phyloP scores from a whole-genome alignment of 92 coral and sea anemone species.

The Epizoanthus illoricatus region DNA sequence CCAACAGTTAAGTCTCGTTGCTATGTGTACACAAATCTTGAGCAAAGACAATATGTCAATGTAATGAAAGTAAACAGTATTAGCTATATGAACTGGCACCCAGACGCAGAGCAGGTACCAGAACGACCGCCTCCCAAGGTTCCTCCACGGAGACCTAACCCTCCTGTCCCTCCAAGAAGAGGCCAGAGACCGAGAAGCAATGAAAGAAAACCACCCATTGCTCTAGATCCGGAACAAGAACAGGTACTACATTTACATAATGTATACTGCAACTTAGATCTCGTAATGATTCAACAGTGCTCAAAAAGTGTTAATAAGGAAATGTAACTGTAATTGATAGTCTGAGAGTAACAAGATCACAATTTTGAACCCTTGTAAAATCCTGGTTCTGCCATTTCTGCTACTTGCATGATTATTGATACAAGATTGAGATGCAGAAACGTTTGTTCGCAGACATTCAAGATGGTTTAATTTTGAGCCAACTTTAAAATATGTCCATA shows the following conservation, averaged over 20 bases:
- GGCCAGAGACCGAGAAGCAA: not conserved
- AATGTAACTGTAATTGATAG: too few relatives aligned
- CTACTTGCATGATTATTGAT: too few relatives aligned
- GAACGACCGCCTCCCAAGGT: conserved; percentile 29
- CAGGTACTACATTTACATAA: not conserved
- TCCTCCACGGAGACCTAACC: conserved; percentile 31
- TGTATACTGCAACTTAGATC: too few relatives aligned
- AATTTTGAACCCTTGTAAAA: too few relatives aligned
- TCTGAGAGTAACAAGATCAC: too few relatives aligned
- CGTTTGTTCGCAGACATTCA: too few relatives aligned
- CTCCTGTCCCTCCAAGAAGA: conserved; percentile 30
- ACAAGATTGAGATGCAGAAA: too few relatives aligned
- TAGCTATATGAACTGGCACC: conserved; percentile 30
- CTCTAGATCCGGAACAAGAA: not conserved
- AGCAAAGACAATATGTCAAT: conserved; percentile 24
- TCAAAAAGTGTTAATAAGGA: too few relatives aligned
- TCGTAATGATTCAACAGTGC: too few relatives aligned
- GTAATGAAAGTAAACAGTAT: conserved; percentile 32
- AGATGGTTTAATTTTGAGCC: too few relatives aligned
- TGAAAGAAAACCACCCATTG: conserved; percentile 8
- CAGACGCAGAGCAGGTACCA: conserved; percentile 1
- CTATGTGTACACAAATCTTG: conserved; percentile 37
- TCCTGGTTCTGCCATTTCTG: too few relatives aligned
- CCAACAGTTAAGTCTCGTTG: conserved; percentile 32
- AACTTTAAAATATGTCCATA: too few relatives aligned